A percentile compares a stretch with the other conserved stretches of the same genome.
Evolutionary conservation across 2,797 vertebrate species (phyloP).

Genomic region (Anisognathus igniventris): DNA sequence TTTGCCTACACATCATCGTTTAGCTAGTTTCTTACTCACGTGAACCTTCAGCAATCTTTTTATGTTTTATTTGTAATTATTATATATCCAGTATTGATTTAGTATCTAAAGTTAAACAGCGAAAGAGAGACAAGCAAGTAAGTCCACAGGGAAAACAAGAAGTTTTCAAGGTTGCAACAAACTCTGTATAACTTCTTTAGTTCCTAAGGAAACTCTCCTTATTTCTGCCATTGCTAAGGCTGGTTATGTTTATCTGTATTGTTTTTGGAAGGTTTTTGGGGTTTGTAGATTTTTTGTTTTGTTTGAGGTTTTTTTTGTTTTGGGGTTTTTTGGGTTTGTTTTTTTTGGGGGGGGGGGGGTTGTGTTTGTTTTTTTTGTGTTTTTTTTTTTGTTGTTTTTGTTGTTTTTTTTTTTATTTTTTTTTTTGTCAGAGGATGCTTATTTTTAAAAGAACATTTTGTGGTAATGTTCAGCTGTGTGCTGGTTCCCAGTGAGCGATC

Average conservation of each 20-base stretch:
- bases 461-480: background rate
- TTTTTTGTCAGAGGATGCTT: background rate
- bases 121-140: background rate
- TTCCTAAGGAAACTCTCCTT: background rate
- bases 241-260: background rate
- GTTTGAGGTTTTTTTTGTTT: no score
- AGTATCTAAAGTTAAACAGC: background rate
- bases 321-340: background rate
- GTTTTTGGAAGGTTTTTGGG: background rate
- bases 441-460: background rate
- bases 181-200: background rate
- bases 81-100: background rate
- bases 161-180: background rate
- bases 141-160: rapidly evolving
- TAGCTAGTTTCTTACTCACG: background rate
- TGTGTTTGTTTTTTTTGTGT: no score
- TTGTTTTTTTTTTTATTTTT: rapidly evolving
- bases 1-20: background rate
- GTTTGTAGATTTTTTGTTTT: background rate
- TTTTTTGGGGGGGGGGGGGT: no score
- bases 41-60: background rate
- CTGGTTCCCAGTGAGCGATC: background rate
- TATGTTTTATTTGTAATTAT: background rate
- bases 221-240: background rate
- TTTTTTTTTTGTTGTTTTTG: background rate